A percentile compares a stretch with the other conserved stretches of the same genome.
Conservation (phyloP, 2,113 vertebrate species). For the Ibidorhyncha struthersii region DNA sequence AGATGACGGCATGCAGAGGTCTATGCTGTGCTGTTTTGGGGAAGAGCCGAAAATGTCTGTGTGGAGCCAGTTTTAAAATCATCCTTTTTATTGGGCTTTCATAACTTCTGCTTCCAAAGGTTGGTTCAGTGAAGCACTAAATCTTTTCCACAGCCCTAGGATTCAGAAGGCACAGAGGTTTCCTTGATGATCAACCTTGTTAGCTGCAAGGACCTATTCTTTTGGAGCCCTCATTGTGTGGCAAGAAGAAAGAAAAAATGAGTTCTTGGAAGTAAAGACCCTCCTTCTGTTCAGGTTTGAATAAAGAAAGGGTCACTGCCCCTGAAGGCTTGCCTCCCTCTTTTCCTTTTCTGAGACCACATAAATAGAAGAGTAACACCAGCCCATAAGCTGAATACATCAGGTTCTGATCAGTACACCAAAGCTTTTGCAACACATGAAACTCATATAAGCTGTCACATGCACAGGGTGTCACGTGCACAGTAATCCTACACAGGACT, state of each 20-base stretch:
- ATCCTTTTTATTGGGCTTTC: not conserved
- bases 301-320: slow-evolving; percentile 58
- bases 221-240: not conserved
- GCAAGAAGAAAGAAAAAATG: slow-evolving; percentile 43
- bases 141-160: slow-evolving; percentile 15
- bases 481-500: not conserved
- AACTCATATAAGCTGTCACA: not conserved
- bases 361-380: slow-evolving; percentile 40
- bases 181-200: slow-evolving; percentile 59
- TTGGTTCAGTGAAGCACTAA: not conserved
- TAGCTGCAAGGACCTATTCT: slow-evolving; percentile 43
- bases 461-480: not conserved
- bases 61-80: not conserved
- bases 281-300: slow-evolving; percentile 52
- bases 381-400: slow-evolving; percentile 16
- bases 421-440: slow-evolving; percentile 22
- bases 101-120: slow-evolving; percentile 4
- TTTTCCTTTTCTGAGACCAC: slow-evolving; percentile 39
- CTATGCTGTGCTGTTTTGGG: not conserved
- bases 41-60: not conserved
- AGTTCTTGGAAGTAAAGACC: slow-evolving; percentile 46
- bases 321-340: slow-evolving; percentile 6
- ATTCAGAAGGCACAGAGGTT: slow-evolving; percentile 26
- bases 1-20: not conserved
- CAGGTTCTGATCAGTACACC: slow-evolving; percentile 27